Base-by-base conservation (phyloP, 2,113 vertebrate genomes). In the Sorex araneus region DNA sequence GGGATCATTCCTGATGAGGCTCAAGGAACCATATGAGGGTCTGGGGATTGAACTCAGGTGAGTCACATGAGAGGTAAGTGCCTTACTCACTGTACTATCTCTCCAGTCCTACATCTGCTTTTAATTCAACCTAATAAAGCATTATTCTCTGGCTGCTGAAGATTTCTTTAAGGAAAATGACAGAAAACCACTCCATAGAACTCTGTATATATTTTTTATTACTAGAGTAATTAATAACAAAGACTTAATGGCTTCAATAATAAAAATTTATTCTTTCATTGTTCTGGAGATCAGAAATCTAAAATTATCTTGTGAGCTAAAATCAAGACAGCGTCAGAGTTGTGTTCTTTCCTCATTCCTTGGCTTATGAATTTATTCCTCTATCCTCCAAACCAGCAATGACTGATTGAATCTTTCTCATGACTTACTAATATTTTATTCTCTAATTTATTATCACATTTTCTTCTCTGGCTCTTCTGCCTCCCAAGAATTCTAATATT, bases 141-240 rank as follows among this genome's bases (percentile, higher is more conserved):
- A 74, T 34, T 30, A 84, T 7, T 5, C 1, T 12, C 0, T 71
- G 34, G 76, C 27, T 75, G n/a, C 11, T 40, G 30, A 75, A 43
- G 43, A 60, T 11, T 63, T 23, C n/a, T 85, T 87, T 47, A 89
- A 87, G 69, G 60, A 70, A 89, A 89, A 83, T 82, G 57, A 83
- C 6, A 79, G 34, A 34, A 30, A 47, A 25, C 8, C n/a, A 66
- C 28, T 54, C 40, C 75, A 11, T 12, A 76, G 64, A 76, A 82
- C 19, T 25, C 27, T 80, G 13, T 74, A 15, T 43, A 19, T 69
- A 30, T 60, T 88, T 88, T 7, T 36, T 57, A 43, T 54, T 64
- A 40, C 30, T 78, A 0, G 74, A 82, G 4, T 93, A 90, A 93
- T 6, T 67, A 76, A 73, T 30, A 27, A 32, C 11, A 9, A 25